Evolutionary conservation across 2,888 invertebrate species (phyloP), one percentile per base, ranked within the genome.

Genomic region (Rhagonycha fulva): DNA sequence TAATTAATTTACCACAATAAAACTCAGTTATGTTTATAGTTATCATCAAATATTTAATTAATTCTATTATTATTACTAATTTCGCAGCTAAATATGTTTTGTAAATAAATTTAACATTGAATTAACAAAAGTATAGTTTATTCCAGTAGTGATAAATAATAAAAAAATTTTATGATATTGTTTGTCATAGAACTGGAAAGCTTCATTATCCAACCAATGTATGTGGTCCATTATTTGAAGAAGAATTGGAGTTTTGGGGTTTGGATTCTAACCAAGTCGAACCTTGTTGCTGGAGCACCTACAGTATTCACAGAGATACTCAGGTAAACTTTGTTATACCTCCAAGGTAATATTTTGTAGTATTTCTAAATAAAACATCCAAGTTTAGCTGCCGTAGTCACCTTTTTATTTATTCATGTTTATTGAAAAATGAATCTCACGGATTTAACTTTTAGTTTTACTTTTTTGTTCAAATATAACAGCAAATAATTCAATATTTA

Each of bases 281-380:
- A 88, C 98, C 98, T 4, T 98, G 98, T 89, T 98, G 98, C 89
- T 98, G 98, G 98, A 98, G 98, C 89, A 98, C 98, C 24, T 98
- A 98, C 89, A 94, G 95, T 88, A 93, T 94, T 87, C 95, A 95
- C 88, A 92, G 95, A 85, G 94, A 94, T 84, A 95, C 96, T 80
- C 92, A 93, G 93, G 94, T 94, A 69, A 47, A 32, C 5, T 1
- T 32, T 32, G 12, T 32, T 12, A 32, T 32, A 12, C 12, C n/a
- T 12, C 12, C 32, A 32, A 32, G 12, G 12, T 4, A 4, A 32
- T 5, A 32, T 32, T 32, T n/a, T 32, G 12, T 5, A 32, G 12
- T 5, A 32, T 4, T 32, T 32, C 2, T 5, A 32, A 32, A 12
- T 32, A 32, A 12, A 32, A 5, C 32, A 12, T 32, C 12, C 12